Evolutionary conservation across 2,888 invertebrate genomes (phyloP).

Genomic region (Carpatolechia fugitivella): DNA sequence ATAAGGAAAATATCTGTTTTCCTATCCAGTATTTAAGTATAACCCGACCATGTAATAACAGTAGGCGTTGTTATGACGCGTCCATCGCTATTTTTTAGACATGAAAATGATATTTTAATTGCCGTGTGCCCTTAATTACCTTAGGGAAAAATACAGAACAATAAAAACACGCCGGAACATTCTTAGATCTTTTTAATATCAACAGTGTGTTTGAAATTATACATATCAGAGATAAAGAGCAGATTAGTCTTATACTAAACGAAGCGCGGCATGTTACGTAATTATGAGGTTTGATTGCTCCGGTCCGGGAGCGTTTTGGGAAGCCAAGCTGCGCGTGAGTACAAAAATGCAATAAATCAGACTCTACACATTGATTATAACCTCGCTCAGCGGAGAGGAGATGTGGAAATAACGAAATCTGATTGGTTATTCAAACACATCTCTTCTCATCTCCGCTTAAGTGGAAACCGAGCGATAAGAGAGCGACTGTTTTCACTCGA

Average conservation of each 20-base stretch:
- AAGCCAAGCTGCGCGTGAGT: slow-evolving; percentile 42
- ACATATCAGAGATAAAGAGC: background rate
- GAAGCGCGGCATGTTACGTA: background rate
- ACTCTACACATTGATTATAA: too few relatives aligned
- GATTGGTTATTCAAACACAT: too few relatives aligned
- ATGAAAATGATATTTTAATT: slow-evolving; percentile 7
- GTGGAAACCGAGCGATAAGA: too few relatives aligned
- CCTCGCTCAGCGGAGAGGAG: too few relatives aligned
- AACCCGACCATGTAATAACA: background rate
- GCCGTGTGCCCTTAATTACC: background rate
- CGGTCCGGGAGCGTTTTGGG: slow-evolving; percentile 19
- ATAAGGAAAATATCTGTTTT: background rate
- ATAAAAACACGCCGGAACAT: slow-evolving; percentile 1
- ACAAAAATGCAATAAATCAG: too few relatives aligned
- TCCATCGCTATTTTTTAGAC: background rate
- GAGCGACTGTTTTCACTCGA: too few relatives aligned
- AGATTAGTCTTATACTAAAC: background rate
- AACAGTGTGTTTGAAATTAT: background rate
- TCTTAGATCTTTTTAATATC: background rate
- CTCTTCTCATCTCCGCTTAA: too few relatives aligned
- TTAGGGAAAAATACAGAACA: slow-evolving; percentile 2
- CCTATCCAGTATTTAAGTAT: background rate
- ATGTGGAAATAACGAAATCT: too few relatives aligned
- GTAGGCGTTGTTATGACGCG: background rate
- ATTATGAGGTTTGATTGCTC: background rate